phyloP scores from a whole-genome alignment of 2,113 vertebrate species.

The Archocentrus centrarchus region DNA sequence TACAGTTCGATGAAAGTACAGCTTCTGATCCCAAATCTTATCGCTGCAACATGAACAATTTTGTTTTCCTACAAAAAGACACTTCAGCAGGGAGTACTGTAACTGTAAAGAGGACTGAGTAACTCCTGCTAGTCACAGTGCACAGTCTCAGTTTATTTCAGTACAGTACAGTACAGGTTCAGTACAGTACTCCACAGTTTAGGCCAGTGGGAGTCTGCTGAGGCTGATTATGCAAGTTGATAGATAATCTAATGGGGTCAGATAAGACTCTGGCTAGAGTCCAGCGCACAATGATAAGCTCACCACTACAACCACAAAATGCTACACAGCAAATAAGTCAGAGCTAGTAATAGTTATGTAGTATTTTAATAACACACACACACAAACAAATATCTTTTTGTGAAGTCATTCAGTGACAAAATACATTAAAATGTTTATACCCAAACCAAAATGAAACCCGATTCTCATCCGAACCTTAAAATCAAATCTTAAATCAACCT shows the following conservation, averaged over 20 bases:
- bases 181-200: conserved; percentile 29
- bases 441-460: not conserved
- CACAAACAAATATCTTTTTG: not conserved
- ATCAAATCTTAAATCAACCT: not conserved
- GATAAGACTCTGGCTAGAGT: conserved; percentile 64
- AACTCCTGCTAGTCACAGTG: conserved; percentile 4
- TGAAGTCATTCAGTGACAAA: not conserved
- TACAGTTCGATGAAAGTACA: conserved; percentile 7
- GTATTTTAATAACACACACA: not conserved
- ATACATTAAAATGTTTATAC: not conserved
- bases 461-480: not conserved
- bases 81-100: not conserved
- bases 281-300: conserved; percentile 53
- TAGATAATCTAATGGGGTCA: conserved; percentile 68
- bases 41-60: not conserved
- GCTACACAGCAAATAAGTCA: conserved; percentile 13
- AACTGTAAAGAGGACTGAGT: not conserved
- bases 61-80: not conserved
- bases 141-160: conserved; percentile 18
- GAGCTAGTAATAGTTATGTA: not conserved
- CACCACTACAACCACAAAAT: conserved; percentile 7
- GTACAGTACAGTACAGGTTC: conserved; percentile 23
- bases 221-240: conserved; percentile 62
- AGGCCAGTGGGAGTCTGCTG: conserved; percentile 49
- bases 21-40: not conserved